phyloP scores from a whole-genome alignment of 2,797 vertebrate genomes.

The Numenius phaeopus region DNA sequence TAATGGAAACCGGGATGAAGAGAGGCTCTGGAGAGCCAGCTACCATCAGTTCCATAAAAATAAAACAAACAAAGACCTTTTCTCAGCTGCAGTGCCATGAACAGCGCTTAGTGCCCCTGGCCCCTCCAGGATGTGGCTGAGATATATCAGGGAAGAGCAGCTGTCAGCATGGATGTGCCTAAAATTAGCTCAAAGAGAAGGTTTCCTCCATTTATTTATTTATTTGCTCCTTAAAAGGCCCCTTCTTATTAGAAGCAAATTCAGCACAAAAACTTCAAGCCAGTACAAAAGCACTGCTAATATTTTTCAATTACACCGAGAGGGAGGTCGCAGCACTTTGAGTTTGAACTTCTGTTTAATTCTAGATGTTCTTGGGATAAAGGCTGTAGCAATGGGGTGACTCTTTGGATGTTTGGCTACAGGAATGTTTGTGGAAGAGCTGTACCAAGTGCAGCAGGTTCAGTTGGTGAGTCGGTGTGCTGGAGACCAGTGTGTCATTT shows the following conservation, averaged over 20 bases:
- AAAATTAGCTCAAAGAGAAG: constrained; percentile 70
- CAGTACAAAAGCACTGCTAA: not conserved
- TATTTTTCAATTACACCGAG: constrained; percentile 28
- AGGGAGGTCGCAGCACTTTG: not conserved
- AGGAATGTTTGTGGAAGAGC: not conserved
- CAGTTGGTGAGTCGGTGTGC: not conserved
- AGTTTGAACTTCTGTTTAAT: not conserved
- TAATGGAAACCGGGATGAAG: not conserved
- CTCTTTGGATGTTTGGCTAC: not conserved
- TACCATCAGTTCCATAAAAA: not conserved
- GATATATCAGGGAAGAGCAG: constrained; percentile 64
- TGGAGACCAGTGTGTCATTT: not conserved
- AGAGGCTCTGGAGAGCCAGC: not conserved
- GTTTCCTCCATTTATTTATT: constrained; percentile 72
- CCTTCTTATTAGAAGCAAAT: constrained; percentile 53
- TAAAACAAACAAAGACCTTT: constrained; percentile 31
- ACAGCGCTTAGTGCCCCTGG: not conserved
- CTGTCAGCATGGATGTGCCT: constrained; percentile 60
- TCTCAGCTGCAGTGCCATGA: not conserved
- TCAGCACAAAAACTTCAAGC: constrained; percentile 42
- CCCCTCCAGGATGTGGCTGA: constrained; percentile 46
- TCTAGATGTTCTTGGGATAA: not conserved
- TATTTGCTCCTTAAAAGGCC: constrained; percentile 54
- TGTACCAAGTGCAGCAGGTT: not conserved
- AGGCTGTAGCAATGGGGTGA: not conserved